Conservation (phyloP, 37 sponge, comb jelly and placozoan genomes). For the Crambe crambe region DNA sequence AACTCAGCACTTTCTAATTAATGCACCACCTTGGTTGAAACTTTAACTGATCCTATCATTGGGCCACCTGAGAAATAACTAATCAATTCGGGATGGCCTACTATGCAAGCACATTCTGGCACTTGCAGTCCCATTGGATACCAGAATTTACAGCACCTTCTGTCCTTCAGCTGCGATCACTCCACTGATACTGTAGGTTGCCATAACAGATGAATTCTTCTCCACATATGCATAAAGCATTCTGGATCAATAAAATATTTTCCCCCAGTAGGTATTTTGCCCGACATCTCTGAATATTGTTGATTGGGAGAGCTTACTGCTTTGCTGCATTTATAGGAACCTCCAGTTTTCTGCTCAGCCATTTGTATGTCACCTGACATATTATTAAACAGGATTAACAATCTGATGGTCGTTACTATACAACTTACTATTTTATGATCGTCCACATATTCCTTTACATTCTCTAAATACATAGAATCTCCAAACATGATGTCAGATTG, state of each 20-base stretch:
- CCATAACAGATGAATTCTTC: conserved; percentile 17
- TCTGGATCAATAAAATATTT: conserved; percentile 2
- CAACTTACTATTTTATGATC: conserved; percentile 67
- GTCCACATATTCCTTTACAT: conserved; percentile 59
- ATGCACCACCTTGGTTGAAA: too few species aligned
- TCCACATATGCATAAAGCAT: conserved; percentile 65
- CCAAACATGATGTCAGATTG: conserved; percentile 20
- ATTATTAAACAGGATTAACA: neutral
- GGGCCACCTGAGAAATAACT: too few species aligned
- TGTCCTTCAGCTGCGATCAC: neutral
- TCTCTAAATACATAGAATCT: conserved; percentile 62
- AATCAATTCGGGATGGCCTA: too few species aligned
- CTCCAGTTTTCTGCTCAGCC: conserved; percentile 75
- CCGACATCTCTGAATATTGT: too few species aligned
- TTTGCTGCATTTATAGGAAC: conserved; percentile 78
- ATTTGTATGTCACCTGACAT: conserved; percentile 91
- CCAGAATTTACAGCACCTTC: too few species aligned
- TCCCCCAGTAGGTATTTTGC: neutral
- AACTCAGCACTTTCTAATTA: too few species aligned
- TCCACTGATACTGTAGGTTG: conserved; percentile 57
- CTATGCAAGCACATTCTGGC: too few species aligned
- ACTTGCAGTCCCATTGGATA: too few species aligned
- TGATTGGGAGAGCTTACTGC: conserved; percentile 50
- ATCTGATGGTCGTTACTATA: neutral
- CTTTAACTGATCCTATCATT: neutral